Base-by-base conservation (phyloP, 1,140 invertebrate genomes). In the Teleogryllus occipitalis region DNA sequence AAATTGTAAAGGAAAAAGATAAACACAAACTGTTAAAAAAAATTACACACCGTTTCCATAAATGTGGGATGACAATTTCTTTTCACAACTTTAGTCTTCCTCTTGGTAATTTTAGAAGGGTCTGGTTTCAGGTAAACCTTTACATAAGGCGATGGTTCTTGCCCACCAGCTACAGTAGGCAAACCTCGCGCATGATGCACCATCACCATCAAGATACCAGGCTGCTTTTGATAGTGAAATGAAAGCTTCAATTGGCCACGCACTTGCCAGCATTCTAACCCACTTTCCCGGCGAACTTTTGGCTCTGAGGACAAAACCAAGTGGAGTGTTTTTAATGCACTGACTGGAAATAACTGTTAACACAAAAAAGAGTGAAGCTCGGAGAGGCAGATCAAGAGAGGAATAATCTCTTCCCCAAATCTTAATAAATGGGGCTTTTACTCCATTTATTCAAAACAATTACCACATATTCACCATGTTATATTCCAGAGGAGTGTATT, bases 1-100 rank as follows among this genome's bases (percentile, higher is more conserved):
- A 39, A 39, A 39, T 39, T 39, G 27, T 39, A 39, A 39, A 39
- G 27, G 5, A 39, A 39, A 39, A 39, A 39, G 27, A 39, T 39
- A 39, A 39, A 39, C 27, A 39, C 27, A 39, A 39, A 39, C 27
- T 39, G 27, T 65, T 14, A n/a, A 48, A 7, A 18, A 77, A 6
- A 27, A 39, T 54, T 21, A 74, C 73, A 88, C 87, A 97, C 95
- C 94, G 97, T 97, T 91, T 99, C 97, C 96, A 99, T 98, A 87
- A 97, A 99, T 46, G 96, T 97, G 8, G 97, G 97, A 88, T 98
- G 95, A 84, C 94, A 96, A 84, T 95, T 97, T 83, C 93, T 93
- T 82, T 94, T 93, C 3, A 98, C 91, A 27, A 98, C 94, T 87
- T 97, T 96, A 0, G 97, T 99, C 87, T 99, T 99, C 15, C 96